Evolutionary conservation across 2,797 vertebrate genomes (phyloP).

Genomic region (Ceryle rudis): DNA sequence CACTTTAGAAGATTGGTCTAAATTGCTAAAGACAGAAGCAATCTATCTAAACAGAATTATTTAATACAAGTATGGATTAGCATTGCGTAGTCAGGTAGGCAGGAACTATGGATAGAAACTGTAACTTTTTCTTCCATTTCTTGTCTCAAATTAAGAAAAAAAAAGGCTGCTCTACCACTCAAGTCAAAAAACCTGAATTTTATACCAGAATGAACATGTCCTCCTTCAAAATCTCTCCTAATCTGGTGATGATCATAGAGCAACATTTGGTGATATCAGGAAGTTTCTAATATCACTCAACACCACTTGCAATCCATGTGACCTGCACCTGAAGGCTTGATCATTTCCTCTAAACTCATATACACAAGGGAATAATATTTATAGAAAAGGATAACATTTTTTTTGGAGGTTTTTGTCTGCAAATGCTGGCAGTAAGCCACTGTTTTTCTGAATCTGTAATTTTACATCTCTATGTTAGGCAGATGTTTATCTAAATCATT

Average conservation of each 20-base stretch:
- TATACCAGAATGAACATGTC: neutral
- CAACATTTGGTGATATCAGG: neutral
- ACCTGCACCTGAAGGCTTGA: neutral
- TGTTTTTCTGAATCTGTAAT: constrained; percentile 48
- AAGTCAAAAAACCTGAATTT: neutral
- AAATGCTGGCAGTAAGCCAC: constrained; percentile 54
- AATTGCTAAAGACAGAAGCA: constrained; percentile 56
- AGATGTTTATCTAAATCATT: constrained; percentile 82
- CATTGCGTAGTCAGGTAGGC: neutral
- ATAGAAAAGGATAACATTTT: neutral
- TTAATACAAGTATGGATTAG: constrained; percentile 19
- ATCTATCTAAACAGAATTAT: constrained; percentile 55
- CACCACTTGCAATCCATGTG: neutral
- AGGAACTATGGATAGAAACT: neutral
- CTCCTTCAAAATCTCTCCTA: neutral
- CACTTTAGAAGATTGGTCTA: constrained; percentile 59
- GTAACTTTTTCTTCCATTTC: neutral
- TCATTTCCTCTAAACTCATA: constrained; percentile 1
- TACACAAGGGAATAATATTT: neutral
- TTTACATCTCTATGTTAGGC: constrained; percentile 57
- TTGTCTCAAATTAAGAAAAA: neutral
- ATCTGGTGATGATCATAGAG: neutral
- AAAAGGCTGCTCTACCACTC: neutral
- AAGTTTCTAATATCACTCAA: neutral
- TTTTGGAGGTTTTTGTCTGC: neutral